Base-by-base conservation (phyloP, 2,797 vertebrate species). In the Pangasius mekongensis region DNA sequence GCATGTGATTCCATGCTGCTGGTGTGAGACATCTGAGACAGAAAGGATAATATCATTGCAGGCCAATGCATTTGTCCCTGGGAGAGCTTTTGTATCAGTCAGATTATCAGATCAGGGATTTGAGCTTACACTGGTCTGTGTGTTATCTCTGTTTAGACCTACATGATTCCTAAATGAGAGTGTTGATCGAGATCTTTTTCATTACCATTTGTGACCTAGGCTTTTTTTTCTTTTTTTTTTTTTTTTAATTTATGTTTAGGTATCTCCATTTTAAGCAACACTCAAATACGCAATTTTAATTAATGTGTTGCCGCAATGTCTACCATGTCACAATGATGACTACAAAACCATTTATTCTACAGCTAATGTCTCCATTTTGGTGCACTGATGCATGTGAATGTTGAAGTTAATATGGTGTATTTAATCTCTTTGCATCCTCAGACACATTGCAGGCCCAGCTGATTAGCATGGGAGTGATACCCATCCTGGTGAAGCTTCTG, bases 381-480 rank as follows among this genome's bases (percentile, higher is more conserved):
- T 83, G 84, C 80, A 49, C 36, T 27, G 88, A 67, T 87, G 71
- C 18, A 39, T 84, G 69, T 18, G 52, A 87, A n/a, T 20, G 7
- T 43, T 69, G 5, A 16, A 54, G 78, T 6, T 82, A 47, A 89
- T 33, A 83, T 5, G 5, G 24, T 43, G 27, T 78, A 30, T 82
- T 83, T 30, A 22, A 54, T 87, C 24, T 87, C 77, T 85, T 87
- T 90, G 54, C 85, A 88, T 83, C 90, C 91, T 1, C 93, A 99
- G 98, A 99, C 96, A 97, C 97, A 77, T 93, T 99, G 94, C 98
- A 99, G 95, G 98, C 98, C 91, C 98, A 99, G 94, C 97, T 99
- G 93, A 99, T 99, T 94, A 98, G 95, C 93, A 99, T 99, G 98
- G 98, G 98, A 80, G 98, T 99, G 89, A 99, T 99, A 91, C 98